Evolutionary conservation across 2,888 invertebrate genomes (phyloP).

Genomic region (Luffia ferchaultella): DNA sequence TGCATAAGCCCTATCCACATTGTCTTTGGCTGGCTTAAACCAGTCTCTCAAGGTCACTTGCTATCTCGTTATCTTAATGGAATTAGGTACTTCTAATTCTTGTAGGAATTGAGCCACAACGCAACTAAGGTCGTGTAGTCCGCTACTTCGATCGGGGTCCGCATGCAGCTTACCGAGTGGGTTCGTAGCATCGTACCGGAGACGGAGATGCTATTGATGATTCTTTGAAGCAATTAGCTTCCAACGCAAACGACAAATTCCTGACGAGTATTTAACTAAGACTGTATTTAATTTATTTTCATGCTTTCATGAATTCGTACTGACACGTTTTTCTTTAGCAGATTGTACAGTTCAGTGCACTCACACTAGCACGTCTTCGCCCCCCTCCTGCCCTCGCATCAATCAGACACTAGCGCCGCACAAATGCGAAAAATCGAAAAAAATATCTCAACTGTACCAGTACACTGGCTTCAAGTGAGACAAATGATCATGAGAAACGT

Average conservation of each 20-base stretch:
- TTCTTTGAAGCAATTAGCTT: background rate
- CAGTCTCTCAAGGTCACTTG: too few relatives aligned
- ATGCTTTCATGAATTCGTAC: background rate
- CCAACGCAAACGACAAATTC: background rate
- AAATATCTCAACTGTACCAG: constrained; percentile 20
- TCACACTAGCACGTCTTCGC: background rate
- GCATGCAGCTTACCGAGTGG: too few relatives aligned
- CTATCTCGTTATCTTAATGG: too few relatives aligned
- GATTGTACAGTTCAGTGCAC: background rate
- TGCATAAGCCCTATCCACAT: too few relatives aligned
- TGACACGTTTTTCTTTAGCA: background rate
- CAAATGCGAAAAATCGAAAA: constrained; percentile 40
- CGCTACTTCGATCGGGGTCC: too few relatives aligned
- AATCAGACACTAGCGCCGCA: constrained; percentile 32
- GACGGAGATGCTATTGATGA: background rate
- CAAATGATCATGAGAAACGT: constrained; percentile 14
- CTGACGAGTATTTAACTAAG: too few relatives aligned
- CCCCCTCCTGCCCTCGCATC: constrained; percentile 20
- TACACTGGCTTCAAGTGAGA: constrained; percentile 28
- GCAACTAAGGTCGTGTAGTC: too few relatives aligned
- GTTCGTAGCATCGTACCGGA: too few relatives aligned
- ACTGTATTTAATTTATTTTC: too few relatives aligned
- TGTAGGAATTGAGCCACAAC: too few relatives aligned
- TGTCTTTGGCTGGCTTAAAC: too few relatives aligned
- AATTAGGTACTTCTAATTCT: too few relatives aligned